These are phyloP conservation scores for Orthosia cruda DNA, from an alignment of 2,888 invertebrate genomes.

Conservation along the genomic window DNA sequence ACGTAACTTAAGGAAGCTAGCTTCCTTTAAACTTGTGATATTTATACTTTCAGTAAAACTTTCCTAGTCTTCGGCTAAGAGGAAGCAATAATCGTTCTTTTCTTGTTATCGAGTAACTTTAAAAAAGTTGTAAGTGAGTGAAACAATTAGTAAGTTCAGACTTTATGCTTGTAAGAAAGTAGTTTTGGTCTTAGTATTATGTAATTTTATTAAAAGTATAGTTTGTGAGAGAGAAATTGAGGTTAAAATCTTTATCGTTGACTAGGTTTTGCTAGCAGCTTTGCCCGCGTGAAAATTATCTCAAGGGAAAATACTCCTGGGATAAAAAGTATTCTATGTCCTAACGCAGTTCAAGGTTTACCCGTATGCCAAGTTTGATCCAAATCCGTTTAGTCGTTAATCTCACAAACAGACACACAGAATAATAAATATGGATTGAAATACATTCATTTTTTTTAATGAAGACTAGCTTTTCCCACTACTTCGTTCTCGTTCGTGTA, in stretches of 20 bases:
- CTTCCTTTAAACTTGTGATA: conserved; percentile 20
- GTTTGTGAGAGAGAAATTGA: not conserved
- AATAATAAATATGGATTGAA: no score
- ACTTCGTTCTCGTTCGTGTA: no score
- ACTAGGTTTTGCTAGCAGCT: not conserved
- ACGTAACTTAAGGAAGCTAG: not conserved
- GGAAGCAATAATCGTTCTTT: conserved; percentile 51
- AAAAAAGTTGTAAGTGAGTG: conserved; percentile 51
- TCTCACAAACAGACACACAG: no score
- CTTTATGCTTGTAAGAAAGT: conserved; percentile 38
- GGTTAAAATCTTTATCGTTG: not conserved
- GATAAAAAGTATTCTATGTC: no score
- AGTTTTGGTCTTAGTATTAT: not conserved
- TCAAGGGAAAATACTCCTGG: no score
- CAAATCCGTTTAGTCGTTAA: no score
- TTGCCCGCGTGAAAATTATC: not conserved
- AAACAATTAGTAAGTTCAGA: conserved; percentile 54
- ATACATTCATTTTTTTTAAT: no score
- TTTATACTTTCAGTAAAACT: conserved; percentile 33
- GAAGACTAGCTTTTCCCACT: no score
- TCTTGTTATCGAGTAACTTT: conserved; percentile 44
- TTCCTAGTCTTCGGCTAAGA: conserved; percentile 9
- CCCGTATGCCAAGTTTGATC: no score
- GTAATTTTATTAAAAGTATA: conserved; percentile 14
- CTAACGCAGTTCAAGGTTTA: no score